These are phyloP conservation scores for Clitarchus hookeri DNA, from an alignment of 2,888 invertebrate genomes.

Conservation along the genomic window DNA sequence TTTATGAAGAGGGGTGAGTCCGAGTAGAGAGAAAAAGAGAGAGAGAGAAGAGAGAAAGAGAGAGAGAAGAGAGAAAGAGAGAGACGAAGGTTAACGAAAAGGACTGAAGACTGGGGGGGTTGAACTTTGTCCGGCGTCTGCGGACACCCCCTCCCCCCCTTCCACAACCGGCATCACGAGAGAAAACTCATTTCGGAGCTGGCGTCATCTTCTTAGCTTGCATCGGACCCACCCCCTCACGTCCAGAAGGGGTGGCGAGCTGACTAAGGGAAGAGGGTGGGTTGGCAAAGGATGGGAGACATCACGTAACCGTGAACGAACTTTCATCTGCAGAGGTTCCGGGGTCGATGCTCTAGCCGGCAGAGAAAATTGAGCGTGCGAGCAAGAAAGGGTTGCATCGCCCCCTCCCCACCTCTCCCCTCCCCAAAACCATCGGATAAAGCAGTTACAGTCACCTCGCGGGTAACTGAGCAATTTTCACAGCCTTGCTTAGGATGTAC, in stretches of 20 bases:
- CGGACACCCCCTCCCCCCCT: not conserved
- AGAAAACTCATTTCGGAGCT: constrained; percentile 14
- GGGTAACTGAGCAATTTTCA: too few relatives aligned
- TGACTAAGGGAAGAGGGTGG: not conserved
- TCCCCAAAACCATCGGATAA: too few relatives aligned
- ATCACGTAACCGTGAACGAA: not conserved
- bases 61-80: too few relatives aligned
- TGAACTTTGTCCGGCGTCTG: not conserved
- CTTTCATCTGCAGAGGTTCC: not conserved
- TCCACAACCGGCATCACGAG: not conserved
- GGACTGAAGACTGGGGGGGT: not conserved
- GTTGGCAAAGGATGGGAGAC: not conserved
- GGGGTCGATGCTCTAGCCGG: not conserved
- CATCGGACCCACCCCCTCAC: not conserved
- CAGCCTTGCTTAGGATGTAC: too few relatives aligned
- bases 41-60: too few relatives aligned
- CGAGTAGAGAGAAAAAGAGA: too few relatives aligned
- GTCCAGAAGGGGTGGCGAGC: not conserved
- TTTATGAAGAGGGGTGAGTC: too few relatives aligned
- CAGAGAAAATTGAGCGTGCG: not conserved
- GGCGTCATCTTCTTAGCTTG: not conserved
- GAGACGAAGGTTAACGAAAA: too few relatives aligned
- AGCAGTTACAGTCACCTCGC: too few relatives aligned
- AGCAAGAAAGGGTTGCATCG: not conserved
- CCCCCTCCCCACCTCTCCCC: not conserved